These are phyloP conservation scores for Microtus montanus DNA, from an alignment of 2,113 vertebrate species.

Conservation along the genomic window DNA sequence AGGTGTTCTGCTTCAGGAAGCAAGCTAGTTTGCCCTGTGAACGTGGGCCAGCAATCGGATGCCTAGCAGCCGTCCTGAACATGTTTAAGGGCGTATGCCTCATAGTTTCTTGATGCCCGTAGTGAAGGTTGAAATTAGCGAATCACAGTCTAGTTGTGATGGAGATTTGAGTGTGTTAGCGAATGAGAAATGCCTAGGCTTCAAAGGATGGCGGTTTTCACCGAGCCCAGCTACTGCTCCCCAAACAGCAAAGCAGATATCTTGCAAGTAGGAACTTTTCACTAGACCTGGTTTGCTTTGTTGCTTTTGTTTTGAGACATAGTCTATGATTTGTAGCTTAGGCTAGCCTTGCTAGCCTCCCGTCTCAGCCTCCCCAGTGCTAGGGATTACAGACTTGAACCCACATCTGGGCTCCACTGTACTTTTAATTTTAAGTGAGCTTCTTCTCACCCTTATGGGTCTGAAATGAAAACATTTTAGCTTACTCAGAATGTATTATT, in stretches of 20 bases:
- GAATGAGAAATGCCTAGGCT: neutral
- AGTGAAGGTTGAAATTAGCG: neutral
- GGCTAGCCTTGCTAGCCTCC: neutral
- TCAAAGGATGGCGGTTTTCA: neutral
- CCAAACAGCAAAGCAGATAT: neutral
- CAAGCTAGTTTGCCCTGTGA: conserved; percentile 37
- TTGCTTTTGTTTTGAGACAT: neutral
- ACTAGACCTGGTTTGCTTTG: conserved; percentile 12
- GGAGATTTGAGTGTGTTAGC: neutral
- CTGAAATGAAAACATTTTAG: neutral
- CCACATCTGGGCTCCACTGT: neutral
- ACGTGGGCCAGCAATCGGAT: neutral
- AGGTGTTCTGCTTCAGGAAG: conserved; percentile 22
- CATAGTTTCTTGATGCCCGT: neutral
- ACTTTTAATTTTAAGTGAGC: conserved; percentile 29
- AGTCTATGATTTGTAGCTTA: neutral
- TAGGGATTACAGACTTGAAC: neutral
- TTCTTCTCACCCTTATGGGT: neutral
- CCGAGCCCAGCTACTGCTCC: neutral
- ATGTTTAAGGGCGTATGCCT: neutral
- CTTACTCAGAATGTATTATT: neutral
- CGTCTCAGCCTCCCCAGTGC: neutral
- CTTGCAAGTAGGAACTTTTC: conserved; percentile 19
- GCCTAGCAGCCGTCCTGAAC: neutral
- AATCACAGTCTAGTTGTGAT: neutral